Evolutionary conservation across 2,797 vertebrate genomes (phyloP), one percentile per base, ranked within the genome.

Genomic region (Chrosomus eos): DNA sequence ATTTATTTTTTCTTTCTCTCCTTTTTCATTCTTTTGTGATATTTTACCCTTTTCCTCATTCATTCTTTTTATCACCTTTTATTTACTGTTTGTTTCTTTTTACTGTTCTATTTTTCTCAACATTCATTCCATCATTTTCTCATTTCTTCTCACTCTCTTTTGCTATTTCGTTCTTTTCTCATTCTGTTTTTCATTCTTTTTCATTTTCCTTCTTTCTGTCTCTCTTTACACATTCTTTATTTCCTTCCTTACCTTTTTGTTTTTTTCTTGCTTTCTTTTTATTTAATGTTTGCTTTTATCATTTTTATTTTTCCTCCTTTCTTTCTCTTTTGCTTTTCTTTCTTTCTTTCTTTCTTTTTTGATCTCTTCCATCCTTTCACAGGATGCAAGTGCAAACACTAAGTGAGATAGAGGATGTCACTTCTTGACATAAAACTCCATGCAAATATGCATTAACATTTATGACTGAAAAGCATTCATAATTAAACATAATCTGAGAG

Each of bases 401-500:
- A 94, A 92, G 93, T 93, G 90, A 93, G 93, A 92, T 85, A 92
- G 92, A 92, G 91, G 91, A 91, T 90, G 92, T 92, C 93, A 93
- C 94, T 94, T 93, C 90, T 91, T 91, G 90, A 94, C 91, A 93
- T 94, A 92, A 94, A 94, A 94, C 92, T 93, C 91, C 85, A 92
- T 89, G 93, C 93, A 93, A 92, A 94, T 92, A 90, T 91, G 88
- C 94, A 95, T 96, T 95, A 96, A 95, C 94, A 95, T 95, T 95
- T 93, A 94, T 95, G 94, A 93, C 94, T 91, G 91, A 94, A 94
- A 95, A 93, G 93, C 90, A 96, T 96, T 93, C 92, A 95, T 96
- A 95, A 96, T 96, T 95, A 91, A 96, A 93, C 90, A 93, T 93
- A 93, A 96, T 96, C 94, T 94, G 92, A 93, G 93, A 93, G 93